These are phyloP conservation scores for Acheta domesticus DNA, from an alignment of 2,888 invertebrate species.

Conservation along the genomic window DNA sequence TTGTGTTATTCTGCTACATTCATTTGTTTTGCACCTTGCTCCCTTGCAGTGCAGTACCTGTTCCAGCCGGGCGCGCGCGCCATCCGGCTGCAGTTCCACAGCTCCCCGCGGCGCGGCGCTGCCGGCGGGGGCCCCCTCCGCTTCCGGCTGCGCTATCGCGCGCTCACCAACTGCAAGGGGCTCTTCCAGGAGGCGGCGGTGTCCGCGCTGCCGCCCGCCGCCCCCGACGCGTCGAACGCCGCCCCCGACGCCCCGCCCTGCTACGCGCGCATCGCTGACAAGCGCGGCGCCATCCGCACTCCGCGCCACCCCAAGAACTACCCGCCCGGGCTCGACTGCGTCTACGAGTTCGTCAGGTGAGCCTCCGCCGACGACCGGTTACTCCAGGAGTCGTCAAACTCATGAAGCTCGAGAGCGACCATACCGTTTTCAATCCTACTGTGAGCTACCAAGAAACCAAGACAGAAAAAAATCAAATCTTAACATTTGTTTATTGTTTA, in stretches of 20 bases:
- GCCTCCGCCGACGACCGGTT: background rate
- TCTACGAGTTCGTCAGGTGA: slow-evolving; percentile 44
- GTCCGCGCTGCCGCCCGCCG: background rate
- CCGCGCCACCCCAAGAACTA: slow-evolving; percentile 43
- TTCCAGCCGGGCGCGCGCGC: slow-evolving; percentile 42
- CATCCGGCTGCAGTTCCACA: slow-evolving; percentile 41
- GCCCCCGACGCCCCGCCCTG: slow-evolving; percentile 38
- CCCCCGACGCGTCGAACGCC: too few relatives aligned
- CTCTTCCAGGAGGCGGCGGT: slow-evolving; percentile 38
- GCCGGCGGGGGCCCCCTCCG: slow-evolving; percentile 32
- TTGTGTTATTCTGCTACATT: too few relatives aligned
- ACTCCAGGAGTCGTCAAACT: too few relatives aligned
- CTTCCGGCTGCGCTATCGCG: slow-evolving; percentile 41
- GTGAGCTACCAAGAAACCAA: too few relatives aligned
- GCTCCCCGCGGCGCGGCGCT: slow-evolving; percentile 36
- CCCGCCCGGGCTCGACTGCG: slow-evolving; percentile 43
- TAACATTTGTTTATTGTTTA: too few relatives aligned
- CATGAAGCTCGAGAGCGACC: too few relatives aligned
- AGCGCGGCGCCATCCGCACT: slow-evolving; percentile 42
- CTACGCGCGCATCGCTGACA: slow-evolving; percentile 43
- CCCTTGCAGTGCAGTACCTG: slow-evolving; percentile 42
- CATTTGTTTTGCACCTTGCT: background rate
- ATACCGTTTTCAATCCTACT: too few relatives aligned
- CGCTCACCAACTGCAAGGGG: slow-evolving; percentile 39
- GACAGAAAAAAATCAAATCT: too few relatives aligned